Evolutionary conservation across 2,797 vertebrate species (phyloP).

Genomic region (Neomorphus geoffroyi): DNA sequence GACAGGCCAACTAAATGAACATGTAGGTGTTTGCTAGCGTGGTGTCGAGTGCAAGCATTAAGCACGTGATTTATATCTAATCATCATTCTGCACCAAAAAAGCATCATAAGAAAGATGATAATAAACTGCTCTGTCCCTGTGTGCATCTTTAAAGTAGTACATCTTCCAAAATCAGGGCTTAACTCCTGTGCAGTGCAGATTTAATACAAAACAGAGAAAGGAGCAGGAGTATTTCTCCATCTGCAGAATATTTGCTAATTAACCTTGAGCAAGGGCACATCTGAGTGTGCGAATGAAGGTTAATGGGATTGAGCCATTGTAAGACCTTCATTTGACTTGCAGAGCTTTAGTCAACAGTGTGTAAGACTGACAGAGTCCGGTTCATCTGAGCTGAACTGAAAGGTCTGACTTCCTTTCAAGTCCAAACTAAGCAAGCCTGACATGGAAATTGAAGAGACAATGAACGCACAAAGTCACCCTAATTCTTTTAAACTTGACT

Average conservation of each 20-base stretch:
- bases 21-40: not conserved
- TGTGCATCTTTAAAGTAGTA: not conserved
- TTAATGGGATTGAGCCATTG: constrained; percentile 39
- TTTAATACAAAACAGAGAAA: not conserved
- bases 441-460: not conserved
- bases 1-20: not conserved
- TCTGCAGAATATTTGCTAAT: not conserved
- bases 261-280: constrained; percentile 2
- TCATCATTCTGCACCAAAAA: not conserved
- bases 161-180: not conserved
- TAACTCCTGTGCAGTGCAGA: not conserved
- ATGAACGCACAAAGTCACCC: not conserved
- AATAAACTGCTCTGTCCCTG: not conserved
- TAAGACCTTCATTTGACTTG: constrained; percentile 25
- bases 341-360: not conserved
- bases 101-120: not conserved
- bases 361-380: not conserved
- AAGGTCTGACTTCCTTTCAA: not conserved
- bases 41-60: not conserved
- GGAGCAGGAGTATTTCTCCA: not conserved
- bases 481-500: not conserved
- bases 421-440: not conserved
- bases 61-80: not conserved
- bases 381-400: not conserved
- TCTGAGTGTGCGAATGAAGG: not conserved